phyloP scores from a whole-genome alignment of 2,888 invertebrate species.

The Polylopha cassiicola region DNA sequence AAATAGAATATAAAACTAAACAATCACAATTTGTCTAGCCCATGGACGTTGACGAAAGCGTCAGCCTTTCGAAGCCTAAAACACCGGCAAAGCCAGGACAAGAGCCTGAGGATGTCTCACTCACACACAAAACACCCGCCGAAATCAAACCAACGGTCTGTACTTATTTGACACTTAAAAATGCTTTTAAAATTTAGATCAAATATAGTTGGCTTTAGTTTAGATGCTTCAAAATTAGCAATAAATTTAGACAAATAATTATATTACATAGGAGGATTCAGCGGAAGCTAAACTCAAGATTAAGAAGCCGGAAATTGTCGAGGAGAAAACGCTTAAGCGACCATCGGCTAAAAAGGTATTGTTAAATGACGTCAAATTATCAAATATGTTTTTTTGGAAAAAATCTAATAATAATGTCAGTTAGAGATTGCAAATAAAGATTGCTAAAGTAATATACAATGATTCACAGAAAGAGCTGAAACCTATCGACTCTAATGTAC shows the following conservation, averaged over 20 bases:
- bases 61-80: constrained; percentile 62
- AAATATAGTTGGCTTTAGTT: too few species aligned
- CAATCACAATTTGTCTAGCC: constrained; percentile 44
- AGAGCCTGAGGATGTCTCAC: constrained; percentile 66
- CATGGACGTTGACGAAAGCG: constrained; percentile 71
- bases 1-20: constrained; percentile 3
- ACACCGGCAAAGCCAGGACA: constrained; percentile 56
- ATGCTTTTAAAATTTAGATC: constrained; percentile 1
- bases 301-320: constrained; percentile 69
- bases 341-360: constrained; percentile 63
- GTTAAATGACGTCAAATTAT: too few species aligned
- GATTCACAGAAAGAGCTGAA: constrained; percentile 50
- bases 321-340: constrained; percentile 65
- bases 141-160: constrained; percentile 68
- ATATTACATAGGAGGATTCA: constrained; percentile 52
- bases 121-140: constrained; percentile 71
- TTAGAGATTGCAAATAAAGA: too few species aligned
- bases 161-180: constrained; percentile 30
- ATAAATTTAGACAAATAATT: neutral
- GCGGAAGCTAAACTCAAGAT: constrained; percentile 68
- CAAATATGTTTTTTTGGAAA: too few species aligned
- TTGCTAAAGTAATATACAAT: constrained; percentile 26
- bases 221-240: neutral
- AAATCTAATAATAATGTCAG: too few species aligned
- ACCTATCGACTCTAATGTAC: constrained; percentile 39